These are phyloP conservation scores for Xenops minutus DNA, from an alignment of 2,797 vertebrate species.

Conservation along the genomic window DNA sequence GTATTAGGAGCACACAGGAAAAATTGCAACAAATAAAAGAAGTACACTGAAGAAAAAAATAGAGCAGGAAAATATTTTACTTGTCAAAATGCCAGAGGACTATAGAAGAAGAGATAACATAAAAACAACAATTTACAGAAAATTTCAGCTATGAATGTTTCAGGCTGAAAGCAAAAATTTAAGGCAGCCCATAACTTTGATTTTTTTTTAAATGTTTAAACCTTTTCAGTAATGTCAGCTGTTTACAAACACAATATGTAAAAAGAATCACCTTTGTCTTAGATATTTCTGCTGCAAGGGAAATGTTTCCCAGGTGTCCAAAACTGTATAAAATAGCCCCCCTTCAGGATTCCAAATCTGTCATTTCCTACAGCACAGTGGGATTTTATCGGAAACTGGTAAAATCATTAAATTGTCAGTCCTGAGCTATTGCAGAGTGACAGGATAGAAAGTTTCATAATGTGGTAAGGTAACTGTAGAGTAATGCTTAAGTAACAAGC, in stretches of 20 bases:
- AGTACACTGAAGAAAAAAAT: neutral
- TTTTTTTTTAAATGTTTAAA: neutral
- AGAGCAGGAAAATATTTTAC: neutral
- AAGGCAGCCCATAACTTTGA: neutral
- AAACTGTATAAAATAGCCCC: conserved; percentile 71
- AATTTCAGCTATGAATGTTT: neutral
- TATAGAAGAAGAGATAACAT: neutral
- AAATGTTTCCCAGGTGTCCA: conserved; percentile 74
- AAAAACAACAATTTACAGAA: neutral
- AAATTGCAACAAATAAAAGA: neutral
- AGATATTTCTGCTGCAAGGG: conserved; percentile 7
- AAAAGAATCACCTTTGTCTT: neutral
- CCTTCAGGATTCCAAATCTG: conserved; percentile 81
- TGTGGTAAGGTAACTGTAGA: conserved; percentile 52
- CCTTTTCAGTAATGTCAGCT: neutral
- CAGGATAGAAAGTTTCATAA: conserved; percentile 75
- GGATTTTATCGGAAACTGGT: conserved; percentile 84
- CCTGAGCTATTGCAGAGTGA: conserved; percentile 81
- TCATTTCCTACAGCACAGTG: conserved; percentile 77
- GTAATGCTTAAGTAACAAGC: conserved; percentile 65
- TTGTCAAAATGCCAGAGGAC: neutral
- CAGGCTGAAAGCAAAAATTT: neutral
- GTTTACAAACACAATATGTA: conserved; percentile 35
- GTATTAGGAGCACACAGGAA: neutral
- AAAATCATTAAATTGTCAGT: conserved; percentile 87